These are phyloP conservation scores for Otis tarda DNA, from an alignment of 2,113 vertebrate genomes.

Conservation along the genomic window DNA sequence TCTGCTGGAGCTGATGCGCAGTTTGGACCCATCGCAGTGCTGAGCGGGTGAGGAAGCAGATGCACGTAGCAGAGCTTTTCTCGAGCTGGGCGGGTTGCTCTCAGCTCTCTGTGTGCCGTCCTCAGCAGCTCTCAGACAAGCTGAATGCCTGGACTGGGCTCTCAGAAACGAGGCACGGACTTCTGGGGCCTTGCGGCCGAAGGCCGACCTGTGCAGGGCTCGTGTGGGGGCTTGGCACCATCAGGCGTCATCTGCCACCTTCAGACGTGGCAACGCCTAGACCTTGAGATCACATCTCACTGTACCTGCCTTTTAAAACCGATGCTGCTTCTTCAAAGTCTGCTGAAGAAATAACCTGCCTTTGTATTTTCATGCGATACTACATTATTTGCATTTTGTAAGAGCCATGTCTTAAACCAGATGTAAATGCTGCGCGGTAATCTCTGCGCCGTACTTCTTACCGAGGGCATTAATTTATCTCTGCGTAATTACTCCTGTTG, in stretches of 20 bases:
- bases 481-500: background rate
- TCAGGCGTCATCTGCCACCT: background rate
- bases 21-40: background rate
- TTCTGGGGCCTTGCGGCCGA: background rate
- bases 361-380: background rate
- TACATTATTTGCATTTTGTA: slow-evolving; percentile 14
- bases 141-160: background rate
- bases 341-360: background rate
- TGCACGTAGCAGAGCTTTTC: background rate
- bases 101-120: background rate
- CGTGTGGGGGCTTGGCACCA: background rate
- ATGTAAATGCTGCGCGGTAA: background rate
- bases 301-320: background rate
- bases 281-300: background rate
- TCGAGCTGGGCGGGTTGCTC: background rate
- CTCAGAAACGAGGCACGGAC: background rate
- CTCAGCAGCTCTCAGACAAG: background rate
- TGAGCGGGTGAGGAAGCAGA: background rate
- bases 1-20: background rate
- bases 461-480: background rate
- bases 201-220: background rate
- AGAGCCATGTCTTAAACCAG: background rate
- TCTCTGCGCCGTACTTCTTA: background rate
- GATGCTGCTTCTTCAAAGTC: slow-evolving; percentile 14
- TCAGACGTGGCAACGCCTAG: background rate